phyloP scores from a whole-genome alignment of 2,888 invertebrate genomes.

The Plebejus anna region DNA sequence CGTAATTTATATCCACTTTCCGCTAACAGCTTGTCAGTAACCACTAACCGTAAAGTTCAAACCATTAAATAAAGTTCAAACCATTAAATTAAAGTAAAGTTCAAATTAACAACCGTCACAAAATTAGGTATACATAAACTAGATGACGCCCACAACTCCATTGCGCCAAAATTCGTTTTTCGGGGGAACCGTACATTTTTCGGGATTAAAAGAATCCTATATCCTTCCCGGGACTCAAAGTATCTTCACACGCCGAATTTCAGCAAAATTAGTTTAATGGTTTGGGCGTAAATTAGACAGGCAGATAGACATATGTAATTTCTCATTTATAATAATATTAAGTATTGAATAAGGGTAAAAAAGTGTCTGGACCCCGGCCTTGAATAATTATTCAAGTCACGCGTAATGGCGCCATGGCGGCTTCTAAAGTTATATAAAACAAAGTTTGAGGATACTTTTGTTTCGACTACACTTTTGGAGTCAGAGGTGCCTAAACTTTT shows the following conservation, averaged over 20 bases:
- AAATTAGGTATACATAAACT: not conserved
- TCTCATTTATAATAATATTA: too few relatives aligned
- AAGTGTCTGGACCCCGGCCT: not conserved
- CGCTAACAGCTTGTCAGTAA: not conserved
- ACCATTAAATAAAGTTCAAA: not conserved
- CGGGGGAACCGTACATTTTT: not conserved
- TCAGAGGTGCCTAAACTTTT: not conserved
- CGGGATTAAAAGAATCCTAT: too few relatives aligned
- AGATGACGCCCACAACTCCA: not conserved
- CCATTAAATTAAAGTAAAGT: not conserved
- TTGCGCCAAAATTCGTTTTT: not conserved
- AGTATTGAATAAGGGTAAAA: not conserved
- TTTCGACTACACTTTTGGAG: not conserved
- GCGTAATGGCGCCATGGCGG: not conserved
- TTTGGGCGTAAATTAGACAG: too few relatives aligned
- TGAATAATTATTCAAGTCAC: not conserved
- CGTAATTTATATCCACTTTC: not conserved
- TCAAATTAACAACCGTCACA: not conserved
- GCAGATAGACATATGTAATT: too few relatives aligned
- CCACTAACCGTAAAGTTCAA: not conserved
- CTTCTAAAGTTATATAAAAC: not conserved
- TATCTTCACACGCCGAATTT: too few relatives aligned
- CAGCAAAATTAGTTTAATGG: too few relatives aligned
- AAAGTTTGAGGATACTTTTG: not conserved
- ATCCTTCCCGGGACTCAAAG: too few relatives aligned